Percentiles rank a stretch among this genome's conserved stretches.
These are phyloP conservation scores for Drosophila emarginata DNA, from an alignment of 2,888 invertebrate species.

Conservation along the genomic window DNA sequence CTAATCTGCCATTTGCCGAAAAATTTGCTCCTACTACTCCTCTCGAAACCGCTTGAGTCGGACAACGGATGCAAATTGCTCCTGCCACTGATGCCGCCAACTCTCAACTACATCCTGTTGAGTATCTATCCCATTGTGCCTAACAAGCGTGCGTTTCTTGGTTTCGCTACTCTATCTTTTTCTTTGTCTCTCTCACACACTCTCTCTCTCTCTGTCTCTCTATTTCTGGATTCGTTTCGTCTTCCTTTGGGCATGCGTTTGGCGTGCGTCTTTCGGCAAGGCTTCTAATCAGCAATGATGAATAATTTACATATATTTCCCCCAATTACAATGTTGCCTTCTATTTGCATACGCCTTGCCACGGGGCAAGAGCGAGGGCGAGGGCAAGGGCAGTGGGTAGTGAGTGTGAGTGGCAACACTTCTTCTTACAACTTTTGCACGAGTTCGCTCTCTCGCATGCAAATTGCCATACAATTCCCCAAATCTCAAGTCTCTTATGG, in stretches of 20 bases:
- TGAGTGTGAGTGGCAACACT: slow-evolving; percentile 21
- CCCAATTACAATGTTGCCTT: slow-evolving; percentile 77
- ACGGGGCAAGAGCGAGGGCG: not conserved
- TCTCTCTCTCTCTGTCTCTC: not conserved
- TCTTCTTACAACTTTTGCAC: slow-evolving; percentile 22
- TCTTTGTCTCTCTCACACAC: not conserved
- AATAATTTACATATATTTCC: slow-evolving; percentile 81
- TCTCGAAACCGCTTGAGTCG: not conserved
- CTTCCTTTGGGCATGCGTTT: slow-evolving; percentile 15
- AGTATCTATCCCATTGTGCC: slow-evolving; percentile 53
- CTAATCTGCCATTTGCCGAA: slow-evolving; percentile 74
- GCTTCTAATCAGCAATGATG: slow-evolving; percentile 82
- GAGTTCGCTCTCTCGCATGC: slow-evolving; percentile 51
- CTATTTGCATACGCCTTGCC: slow-evolving; percentile 63
- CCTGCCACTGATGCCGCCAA: slow-evolving; percentile 24
- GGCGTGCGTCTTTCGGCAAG: slow-evolving; percentile 49
- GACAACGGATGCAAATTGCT: slow-evolving; percentile 70
- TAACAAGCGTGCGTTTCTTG: slow-evolving; percentile 63
- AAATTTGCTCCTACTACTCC: slow-evolving; percentile 24
- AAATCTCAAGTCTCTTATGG: slow-evolving; percentile 72
- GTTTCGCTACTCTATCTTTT: slow-evolving; percentile 1
- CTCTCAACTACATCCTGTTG: slow-evolving; percentile 71
- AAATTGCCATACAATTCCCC: slow-evolving; percentile 77
- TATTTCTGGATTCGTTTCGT: not conserved
- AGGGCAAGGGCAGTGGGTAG: not conserved